Evolutionary conservation across 2,797 vertebrate species (phyloP).

Genomic region (Channa striata): DNA sequence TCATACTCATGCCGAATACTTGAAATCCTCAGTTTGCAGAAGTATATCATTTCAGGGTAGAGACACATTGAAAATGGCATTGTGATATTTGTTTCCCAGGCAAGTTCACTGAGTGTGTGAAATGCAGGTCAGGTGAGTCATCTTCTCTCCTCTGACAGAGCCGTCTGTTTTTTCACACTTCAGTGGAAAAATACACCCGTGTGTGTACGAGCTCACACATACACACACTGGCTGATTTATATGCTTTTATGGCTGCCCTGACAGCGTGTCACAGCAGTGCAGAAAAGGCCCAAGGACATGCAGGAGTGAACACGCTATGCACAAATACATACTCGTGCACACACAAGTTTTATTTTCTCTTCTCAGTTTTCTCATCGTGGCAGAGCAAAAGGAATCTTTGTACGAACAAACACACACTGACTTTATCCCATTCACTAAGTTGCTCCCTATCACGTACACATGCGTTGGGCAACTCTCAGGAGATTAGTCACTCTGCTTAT

Average conservation of each 20-base stretch:
- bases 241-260: slow-evolving; percentile 56
- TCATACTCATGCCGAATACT: background rate
- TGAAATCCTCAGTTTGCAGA: background rate
- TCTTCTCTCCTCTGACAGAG: slow-evolving; percentile 56
- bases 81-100: slow-evolving; percentile 70
- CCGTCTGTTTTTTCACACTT: slow-evolving; percentile 71
- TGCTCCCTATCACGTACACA: slow-evolving; percentile 16
- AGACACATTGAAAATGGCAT: slow-evolving; percentile 61
- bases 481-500: too few relatives aligned
- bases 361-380: slow-evolving; percentile 4
- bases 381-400: slow-evolving; percentile 20
- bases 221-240: slow-evolving; percentile 56
- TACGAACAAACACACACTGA: slow-evolving; percentile 1
- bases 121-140: slow-evolving; percentile 78
- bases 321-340: slow-evolving; percentile 10
- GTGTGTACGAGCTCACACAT: background rate
- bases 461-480: background rate
- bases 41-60: background rate
- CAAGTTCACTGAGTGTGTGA: slow-evolving; percentile 69
- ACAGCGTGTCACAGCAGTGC: slow-evolving; percentile 52
- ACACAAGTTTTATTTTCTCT: slow-evolving; percentile 15
- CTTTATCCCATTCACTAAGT: slow-evolving; percentile 36
- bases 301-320: slow-evolving; percentile 46
- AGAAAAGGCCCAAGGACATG: slow-evolving; percentile 67
- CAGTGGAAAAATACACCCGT: slow-evolving; percentile 72